Evolutionary conservation across 2,797 vertebrate species (phyloP).

Genomic region (Carcharodon carcharias): DNA sequence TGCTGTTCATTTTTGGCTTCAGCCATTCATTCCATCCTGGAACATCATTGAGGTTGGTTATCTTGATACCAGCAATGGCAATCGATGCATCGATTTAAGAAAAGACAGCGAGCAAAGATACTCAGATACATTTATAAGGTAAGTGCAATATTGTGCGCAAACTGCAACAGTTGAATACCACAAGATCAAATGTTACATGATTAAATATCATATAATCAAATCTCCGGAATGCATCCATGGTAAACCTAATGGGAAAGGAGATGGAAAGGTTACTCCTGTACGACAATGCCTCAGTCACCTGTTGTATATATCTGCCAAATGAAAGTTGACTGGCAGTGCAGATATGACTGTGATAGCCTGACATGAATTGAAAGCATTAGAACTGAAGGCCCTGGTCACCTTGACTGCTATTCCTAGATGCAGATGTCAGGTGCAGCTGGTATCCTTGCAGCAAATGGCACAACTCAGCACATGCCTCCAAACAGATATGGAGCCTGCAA

Average conservation of each 20-base stretch:
- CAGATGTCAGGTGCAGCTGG: not conserved
- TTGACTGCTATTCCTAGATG: not conserved
- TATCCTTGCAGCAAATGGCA: too few species aligned
- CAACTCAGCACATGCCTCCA: too few species aligned
- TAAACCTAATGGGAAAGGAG: not conserved
- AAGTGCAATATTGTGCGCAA: not conserved
- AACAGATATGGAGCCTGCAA: not conserved
- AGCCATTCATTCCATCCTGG: not conserved
- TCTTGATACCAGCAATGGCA: not conserved
- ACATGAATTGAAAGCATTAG: not conserved
- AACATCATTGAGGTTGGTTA: not conserved
- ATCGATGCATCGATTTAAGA: not conserved
- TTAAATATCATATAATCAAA: not conserved
- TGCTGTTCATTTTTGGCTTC: not conserved
- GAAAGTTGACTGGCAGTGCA: not conserved
- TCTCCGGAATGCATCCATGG: too few species aligned
- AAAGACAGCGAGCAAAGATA: not conserved
- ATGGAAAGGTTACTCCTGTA: not conserved
- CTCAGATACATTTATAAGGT: not conserved
- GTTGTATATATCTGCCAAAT: not conserved
- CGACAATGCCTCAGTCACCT: too few species aligned
- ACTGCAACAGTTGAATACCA: not conserved
- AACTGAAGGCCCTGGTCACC: not conserved
- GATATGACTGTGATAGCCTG: not conserved
- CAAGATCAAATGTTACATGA: not conserved